Conservation (phyloP, 2,888 invertebrate genomes). For the Lordiphosa fenestrarum region DNA sequence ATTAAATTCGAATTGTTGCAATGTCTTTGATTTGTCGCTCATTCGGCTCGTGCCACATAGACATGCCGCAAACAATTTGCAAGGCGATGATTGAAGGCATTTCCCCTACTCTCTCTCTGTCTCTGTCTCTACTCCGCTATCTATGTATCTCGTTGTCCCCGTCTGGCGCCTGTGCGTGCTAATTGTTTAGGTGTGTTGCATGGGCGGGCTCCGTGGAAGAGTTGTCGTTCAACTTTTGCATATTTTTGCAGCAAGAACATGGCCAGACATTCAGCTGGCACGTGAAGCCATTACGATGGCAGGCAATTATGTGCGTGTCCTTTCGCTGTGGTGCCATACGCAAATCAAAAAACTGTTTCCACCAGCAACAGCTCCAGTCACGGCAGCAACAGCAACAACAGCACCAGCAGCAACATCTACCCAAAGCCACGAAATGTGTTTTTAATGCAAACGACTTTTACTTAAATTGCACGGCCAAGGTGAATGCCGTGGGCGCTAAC, state of each 20-base stretch:
- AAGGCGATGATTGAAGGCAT: conserved; percentile 10
- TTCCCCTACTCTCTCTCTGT: conserved; percentile 4
- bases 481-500: conserved; percentile 50
- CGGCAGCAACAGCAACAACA: conserved; percentile 11
- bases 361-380: conserved; percentile 34
- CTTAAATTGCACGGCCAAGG: conserved; percentile 60
- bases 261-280: conserved; percentile 41
- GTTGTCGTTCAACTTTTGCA: conserved; percentile 51
- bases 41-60: not conserved
- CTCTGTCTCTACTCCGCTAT: not conserved
- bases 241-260: conserved; percentile 27
- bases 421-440: conserved; percentile 61
- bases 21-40: conserved; percentile 53
- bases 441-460: conserved; percentile 68
- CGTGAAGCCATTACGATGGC: conserved; percentile 70
- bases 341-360: conserved; percentile 33
- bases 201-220: conserved; percentile 5
- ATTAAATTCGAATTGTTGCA: conserved; percentile 67
- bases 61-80: conserved; percentile 7
- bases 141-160: conserved; percentile 1
- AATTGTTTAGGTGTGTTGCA: conserved; percentile 52
- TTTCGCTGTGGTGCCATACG: conserved; percentile 30
- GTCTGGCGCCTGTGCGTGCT: conserved; percentile 12
- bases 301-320: conserved; percentile 70
- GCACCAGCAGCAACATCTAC: conserved; percentile 16